These are phyloP conservation scores for Prenolepis imparis DNA, from an alignment of 2,888 invertebrate genomes.

Conservation along the genomic window DNA sequence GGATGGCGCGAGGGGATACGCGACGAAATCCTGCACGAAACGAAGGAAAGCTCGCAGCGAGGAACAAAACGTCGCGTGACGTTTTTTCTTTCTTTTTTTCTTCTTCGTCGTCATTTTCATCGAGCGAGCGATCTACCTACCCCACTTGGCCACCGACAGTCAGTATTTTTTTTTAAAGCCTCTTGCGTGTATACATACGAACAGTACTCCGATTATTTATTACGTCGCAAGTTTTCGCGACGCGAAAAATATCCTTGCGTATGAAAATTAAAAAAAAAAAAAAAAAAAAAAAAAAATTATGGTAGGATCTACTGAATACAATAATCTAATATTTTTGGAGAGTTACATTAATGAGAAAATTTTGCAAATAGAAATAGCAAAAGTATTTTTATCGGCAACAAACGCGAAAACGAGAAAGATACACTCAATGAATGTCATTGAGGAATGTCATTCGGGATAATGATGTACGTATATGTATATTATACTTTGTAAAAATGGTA, in stretches of 20 bases:
- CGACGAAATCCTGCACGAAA: conserved; percentile 56
- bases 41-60: conserved; percentile 59
- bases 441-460: conserved; percentile 9
- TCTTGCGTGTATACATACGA: conserved; percentile 57
- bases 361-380: background rate
- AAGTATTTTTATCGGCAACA: background rate
- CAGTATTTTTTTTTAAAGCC: conserved; percentile 66
- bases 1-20: conserved; percentile 61
- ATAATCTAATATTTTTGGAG: background rate
- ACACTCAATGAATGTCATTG: conserved; percentile 5
- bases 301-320: conserved; percentile 17
- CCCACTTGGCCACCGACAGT: conserved; percentile 66
- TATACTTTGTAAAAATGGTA: conserved; percentile 22
- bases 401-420: background rate
- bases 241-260: conserved; percentile 16
- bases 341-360: background rate
- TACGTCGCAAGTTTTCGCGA: conserved; percentile 35
- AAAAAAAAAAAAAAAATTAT: background rate
- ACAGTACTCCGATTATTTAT: conserved; percentile 50
- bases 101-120: conserved; percentile 23
- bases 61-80: conserved; percentile 44
- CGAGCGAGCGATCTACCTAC: conserved; percentile 66
- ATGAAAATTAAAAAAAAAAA: background rate
- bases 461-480: conserved; percentile 4
- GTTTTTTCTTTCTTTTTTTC: background rate